Percentiles rank a stretch among this genome's conserved stretches.
Conservation (phyloP, 2,888 invertebrate species). For the Apeira syringaria region DNA sequence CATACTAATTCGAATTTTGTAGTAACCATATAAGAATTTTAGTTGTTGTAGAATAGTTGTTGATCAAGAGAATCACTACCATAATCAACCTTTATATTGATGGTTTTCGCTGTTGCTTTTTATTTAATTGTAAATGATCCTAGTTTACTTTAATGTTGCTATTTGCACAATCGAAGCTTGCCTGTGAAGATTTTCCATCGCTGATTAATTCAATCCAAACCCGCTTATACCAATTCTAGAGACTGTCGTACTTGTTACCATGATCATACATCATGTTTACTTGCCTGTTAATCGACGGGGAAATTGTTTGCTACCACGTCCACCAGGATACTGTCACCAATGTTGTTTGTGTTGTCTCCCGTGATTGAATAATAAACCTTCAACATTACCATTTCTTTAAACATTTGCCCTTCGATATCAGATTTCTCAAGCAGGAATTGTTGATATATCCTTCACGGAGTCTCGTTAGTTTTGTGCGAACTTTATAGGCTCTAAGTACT, state of each 20-base stretch:
- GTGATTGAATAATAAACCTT: neutral
- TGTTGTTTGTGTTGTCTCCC: conserved; percentile 26
- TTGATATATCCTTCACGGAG: conserved; percentile 21
- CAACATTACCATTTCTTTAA: conserved; percentile 4
- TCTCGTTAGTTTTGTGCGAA: conserved; percentile 22
- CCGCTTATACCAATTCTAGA: conserved; percentile 33
- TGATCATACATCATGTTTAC: conserved; percentile 20
- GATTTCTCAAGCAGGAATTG: conserved; percentile 23
- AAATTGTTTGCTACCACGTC: conserved; percentile 29
- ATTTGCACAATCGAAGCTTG: conserved; percentile 13
- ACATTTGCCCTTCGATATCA: conserved; percentile 10
- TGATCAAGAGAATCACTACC: too few relatives aligned
- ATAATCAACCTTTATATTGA: too few relatives aligned
- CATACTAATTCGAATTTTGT: too few relatives aligned
- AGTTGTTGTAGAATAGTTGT: too few relatives aligned
- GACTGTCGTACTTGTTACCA: conserved; percentile 14
- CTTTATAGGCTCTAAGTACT: conserved; percentile 14
- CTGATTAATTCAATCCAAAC: conserved; percentile 30
- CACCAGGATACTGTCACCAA: conserved; percentile 17
- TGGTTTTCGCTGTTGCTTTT: too few relatives aligned
- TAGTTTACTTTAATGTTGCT: conserved; percentile 9
- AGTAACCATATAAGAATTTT: too few relatives aligned
- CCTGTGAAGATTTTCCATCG: conserved; percentile 22
- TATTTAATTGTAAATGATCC: conserved; percentile 11
- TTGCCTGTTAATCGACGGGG: conserved; percentile 26